Conservation (phyloP, 2,113 vertebrate genomes). For the Conger conger region DNA sequence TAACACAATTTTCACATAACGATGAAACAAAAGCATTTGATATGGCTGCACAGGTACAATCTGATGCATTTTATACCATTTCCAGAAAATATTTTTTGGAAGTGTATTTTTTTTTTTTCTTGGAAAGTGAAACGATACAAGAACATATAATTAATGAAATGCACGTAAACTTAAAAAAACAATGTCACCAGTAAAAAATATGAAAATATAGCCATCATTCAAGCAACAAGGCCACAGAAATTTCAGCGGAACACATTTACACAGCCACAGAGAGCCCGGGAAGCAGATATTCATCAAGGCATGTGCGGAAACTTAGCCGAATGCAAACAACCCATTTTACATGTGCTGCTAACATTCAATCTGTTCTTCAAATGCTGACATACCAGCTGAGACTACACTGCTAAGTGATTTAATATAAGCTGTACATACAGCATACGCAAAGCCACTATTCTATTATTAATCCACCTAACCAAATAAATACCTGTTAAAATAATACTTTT, state of each 20-base stretch:
- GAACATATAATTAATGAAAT: not conserved
- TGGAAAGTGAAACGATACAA: constrained; percentile 13
- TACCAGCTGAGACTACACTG: not conserved
- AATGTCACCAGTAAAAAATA: not conserved
- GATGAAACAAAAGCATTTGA: not conserved
- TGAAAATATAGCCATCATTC: not conserved
- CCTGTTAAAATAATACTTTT: constrained; percentile 5
- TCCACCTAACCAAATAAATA: constrained; percentile 16
- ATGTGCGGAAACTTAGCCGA: not conserved
- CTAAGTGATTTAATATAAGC: not conserved
- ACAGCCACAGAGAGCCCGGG: not conserved
- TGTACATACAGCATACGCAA: not conserved
- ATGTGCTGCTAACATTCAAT: not conserved
- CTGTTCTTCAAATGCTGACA: not conserved
- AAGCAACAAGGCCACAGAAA: not conserved
- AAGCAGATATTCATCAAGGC: not conserved
- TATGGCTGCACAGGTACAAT: not conserved
- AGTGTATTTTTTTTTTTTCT: not conserved
- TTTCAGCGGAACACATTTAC: constrained; percentile 4
- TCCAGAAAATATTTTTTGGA: not conserved
- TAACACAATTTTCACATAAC: not conserved
- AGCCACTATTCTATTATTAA: not conserved
- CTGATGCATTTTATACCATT: not conserved
- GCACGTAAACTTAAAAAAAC: not conserved
- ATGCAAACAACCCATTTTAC: not conserved